Evolutionary conservation across 2,888 invertebrate genomes (phyloP).

Genomic region (Mystacides longicornis): DNA sequence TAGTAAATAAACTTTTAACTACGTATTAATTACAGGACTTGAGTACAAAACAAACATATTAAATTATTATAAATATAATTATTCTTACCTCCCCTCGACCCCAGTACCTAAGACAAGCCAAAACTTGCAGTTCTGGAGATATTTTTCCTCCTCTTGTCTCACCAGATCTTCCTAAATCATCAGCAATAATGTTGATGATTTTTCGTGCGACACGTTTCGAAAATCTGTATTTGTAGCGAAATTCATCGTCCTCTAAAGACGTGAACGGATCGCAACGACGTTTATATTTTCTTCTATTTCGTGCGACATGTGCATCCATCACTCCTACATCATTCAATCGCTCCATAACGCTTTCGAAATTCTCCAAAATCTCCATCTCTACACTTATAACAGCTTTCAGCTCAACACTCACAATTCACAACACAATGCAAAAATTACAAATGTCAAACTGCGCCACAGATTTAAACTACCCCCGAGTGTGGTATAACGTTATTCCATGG

Average conservation of each 20-base stretch:
- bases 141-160: constrained; percentile 12
- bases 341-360: no score
- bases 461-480: background rate
- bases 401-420: background rate
- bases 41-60: background rate
- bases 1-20: background rate
- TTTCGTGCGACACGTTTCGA: no score
- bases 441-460: background rate
- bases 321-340: no score
- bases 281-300: no score
- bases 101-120: constrained; percentile 11
- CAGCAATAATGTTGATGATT: no score
- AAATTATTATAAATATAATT: background rate
- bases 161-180: background rate
- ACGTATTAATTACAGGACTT: background rate
- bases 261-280: no score
- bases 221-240: no score
- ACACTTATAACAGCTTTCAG: background rate
- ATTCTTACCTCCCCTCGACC: constrained; percentile 6
- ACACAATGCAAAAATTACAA: background rate
- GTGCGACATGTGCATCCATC: no score
- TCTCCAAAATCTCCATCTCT: no score
- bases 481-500: no score
- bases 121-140: constrained; percentile 15
- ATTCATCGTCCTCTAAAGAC: no score